Evolutionary conservation across 2,113 vertebrate species (phyloP).

Genomic region (Atlantisia rogersi): DNA sequence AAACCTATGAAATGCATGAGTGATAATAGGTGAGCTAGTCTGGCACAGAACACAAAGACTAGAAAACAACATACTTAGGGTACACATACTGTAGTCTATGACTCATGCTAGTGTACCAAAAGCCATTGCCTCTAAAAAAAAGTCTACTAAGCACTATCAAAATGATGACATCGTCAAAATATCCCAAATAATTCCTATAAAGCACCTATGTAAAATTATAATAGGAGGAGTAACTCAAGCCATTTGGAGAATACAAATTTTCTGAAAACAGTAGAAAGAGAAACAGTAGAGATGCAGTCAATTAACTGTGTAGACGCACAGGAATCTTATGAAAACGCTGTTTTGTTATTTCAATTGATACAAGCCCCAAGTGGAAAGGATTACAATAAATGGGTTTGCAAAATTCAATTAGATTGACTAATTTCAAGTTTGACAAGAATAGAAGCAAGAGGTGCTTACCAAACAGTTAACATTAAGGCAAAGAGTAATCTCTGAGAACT

Average conservation of each 20-base stretch:
- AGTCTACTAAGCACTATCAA: background rate
- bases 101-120: background rate
- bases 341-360: conserved; percentile 10
- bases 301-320: background rate
- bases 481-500: background rate
- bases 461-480: background rate
- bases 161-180: background rate
- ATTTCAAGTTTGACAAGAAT: background rate
- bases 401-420: conserved; percentile 30
- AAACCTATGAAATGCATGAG: background rate
- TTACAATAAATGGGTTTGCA: background rate
- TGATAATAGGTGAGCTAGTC: background rate
- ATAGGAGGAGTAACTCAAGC: background rate
- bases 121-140: background rate
- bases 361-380: background rate
- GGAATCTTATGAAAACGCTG: background rate
- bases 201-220: background rate
- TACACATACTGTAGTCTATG: background rate
- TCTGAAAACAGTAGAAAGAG: background rate
- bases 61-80: background rate
- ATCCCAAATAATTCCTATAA: background rate
- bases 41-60: background rate
- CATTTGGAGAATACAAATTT: background rate
- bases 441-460: background rate
- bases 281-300: background rate